Conservation (phyloP, 2,888 invertebrate genomes). For the Phortica magna region DNA sequence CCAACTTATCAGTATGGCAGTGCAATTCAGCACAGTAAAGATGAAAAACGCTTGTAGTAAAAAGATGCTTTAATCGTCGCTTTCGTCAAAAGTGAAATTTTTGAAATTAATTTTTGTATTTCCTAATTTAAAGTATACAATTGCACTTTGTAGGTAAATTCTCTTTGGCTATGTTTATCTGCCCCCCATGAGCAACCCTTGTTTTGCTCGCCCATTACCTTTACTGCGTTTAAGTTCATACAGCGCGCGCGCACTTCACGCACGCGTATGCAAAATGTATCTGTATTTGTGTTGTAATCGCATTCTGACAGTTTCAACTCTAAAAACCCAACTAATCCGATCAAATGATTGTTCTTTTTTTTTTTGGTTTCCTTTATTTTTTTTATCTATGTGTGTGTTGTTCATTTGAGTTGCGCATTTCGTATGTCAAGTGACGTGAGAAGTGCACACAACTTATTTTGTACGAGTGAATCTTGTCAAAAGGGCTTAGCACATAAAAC, state of each 20-base stretch:
- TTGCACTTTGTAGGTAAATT: not conserved
- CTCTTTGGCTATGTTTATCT: not conserved
- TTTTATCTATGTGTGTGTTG: not conserved
- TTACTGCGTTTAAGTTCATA: conserved; percentile 60
- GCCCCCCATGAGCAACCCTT: conserved; percentile 8
- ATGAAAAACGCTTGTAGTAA: not conserved
- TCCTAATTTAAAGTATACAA: not conserved
- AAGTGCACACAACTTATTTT: conserved; percentile 3
- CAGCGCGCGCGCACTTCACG: conserved; percentile 44
- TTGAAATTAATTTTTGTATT: no score
- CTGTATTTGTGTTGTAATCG: conserved; percentile 26
- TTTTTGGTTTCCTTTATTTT: not conserved
- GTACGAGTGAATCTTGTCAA: not conserved
- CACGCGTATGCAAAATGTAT: conserved; percentile 59
- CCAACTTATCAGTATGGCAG: not conserved
- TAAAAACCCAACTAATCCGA: conserved; percentile 68
- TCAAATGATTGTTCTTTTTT: conserved; percentile 71
- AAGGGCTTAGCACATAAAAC: conserved; percentile 10
- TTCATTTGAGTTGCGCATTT: conserved; percentile 22
- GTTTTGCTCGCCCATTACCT: conserved; percentile 54
- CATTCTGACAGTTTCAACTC: conserved; percentile 40
- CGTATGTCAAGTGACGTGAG: conserved; percentile 1
- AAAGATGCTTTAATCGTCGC: no score
- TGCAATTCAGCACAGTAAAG: no score
- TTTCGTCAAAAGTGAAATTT: no score